A percentile compares a stretch with the other conserved stretches of the same genome.
These are phyloP conservation scores for Sandelia bainsii DNA, from an alignment of 2,797 vertebrate genomes.

Conservation along the genomic window DNA sequence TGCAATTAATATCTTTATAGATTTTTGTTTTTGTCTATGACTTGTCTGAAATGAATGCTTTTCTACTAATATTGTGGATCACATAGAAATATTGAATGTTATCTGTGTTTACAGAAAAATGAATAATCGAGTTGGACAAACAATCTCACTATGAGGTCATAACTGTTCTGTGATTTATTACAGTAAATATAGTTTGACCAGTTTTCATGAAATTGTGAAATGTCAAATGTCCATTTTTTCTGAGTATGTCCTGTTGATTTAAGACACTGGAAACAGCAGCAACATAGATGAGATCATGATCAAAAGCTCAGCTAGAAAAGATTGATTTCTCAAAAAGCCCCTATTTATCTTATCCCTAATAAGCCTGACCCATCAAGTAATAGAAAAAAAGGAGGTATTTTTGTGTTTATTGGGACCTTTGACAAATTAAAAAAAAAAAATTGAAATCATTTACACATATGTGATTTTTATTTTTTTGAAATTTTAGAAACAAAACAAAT, in stretches of 20 bases:
- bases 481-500: not conserved
- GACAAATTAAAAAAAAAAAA: too few relatives aligned
- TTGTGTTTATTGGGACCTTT: too few relatives aligned
- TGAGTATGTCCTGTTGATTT: too few relatives aligned
- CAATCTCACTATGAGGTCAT: not conserved
- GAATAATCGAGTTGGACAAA: not conserved
- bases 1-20: not conserved
- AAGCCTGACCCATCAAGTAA: too few relatives aligned
- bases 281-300: not conserved
- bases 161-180: not conserved
- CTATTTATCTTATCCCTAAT: not conserved
- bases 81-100: not conserved
- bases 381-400: too few relatives aligned
- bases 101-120: not conserved
- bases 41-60: not conserved
- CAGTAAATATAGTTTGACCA: not conserved
- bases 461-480: too few relatives aligned
- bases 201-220: not conserved
- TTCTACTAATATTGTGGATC: not conserved
- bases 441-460: too few relatives aligned
- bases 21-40: constrained; percentile 4
- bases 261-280: too few relatives aligned
- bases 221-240: not conserved
- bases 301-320: not conserved
- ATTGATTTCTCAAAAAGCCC: not conserved